A percentile compares a stretch with the other conserved stretches of the same genome.
phyloP scores from a whole-genome alignment of 2,888 invertebrate species.

The Mylabris sibirica region DNA sequence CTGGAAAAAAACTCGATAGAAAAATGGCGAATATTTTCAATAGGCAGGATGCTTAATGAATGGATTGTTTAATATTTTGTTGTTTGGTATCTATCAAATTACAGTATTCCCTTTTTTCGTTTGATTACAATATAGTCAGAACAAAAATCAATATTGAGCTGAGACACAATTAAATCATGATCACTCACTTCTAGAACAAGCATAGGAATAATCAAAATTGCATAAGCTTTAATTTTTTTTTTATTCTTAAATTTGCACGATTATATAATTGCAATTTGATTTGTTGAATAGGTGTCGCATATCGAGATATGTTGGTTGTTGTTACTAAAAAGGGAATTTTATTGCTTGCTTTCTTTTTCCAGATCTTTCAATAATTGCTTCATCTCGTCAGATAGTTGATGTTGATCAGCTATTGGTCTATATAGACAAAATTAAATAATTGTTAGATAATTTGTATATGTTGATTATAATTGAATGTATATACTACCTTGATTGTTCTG shows the following conservation, averaged over 20 bases:
- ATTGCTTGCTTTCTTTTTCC: constrained; percentile 59
- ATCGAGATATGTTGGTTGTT: constrained; percentile 36
- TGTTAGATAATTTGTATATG: background rate
- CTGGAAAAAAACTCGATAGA: background rate
- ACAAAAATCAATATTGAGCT: constrained; percentile 26
- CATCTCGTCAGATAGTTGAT: constrained; percentile 61
- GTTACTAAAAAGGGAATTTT: constrained; percentile 38
- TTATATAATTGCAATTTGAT: constrained; percentile 17
- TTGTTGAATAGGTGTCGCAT: constrained; percentile 17
- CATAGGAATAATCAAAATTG: constrained; percentile 25
- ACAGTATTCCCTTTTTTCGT: background rate
- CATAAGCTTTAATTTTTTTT: constrained; percentile 29
- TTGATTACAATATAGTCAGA: background rate
- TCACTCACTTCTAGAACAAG: constrained; percentile 35
- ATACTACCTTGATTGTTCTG: constrained; percentile 22
- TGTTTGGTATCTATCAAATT: background rate
- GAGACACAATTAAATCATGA: constrained; percentile 27
- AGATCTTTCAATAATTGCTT: constrained; percentile 58
- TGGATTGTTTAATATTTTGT: constrained; percentile 21
- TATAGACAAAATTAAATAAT: constrained; percentile 37
- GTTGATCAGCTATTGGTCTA: constrained; percentile 56
- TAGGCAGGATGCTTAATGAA: constrained; percentile 33
- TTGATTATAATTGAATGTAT: background rate
- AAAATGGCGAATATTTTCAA: constrained; percentile 1
- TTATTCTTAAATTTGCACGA: constrained; percentile 12